Conservation (phyloP, 2,797 vertebrate species). For the Paratrypauchen microcephalus region DNA sequence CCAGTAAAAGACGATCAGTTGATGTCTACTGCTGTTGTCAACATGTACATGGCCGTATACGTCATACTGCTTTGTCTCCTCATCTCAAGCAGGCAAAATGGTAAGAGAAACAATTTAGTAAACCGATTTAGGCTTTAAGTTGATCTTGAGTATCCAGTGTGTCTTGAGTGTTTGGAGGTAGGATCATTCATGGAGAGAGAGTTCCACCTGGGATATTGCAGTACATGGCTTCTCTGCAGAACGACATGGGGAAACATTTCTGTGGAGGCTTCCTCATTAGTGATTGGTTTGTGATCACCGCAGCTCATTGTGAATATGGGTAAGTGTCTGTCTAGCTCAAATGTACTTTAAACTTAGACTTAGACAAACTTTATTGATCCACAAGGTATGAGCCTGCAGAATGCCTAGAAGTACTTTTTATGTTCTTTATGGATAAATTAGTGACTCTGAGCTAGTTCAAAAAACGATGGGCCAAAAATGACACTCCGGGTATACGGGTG, state of each 20-base stretch:
- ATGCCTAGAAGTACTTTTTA: too few relatives aligned
- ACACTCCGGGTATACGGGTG: too few relatives aligned
- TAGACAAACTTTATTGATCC: too few relatives aligned
- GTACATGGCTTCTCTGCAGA: conserved; percentile 70
- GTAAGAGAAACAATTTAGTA: background rate
- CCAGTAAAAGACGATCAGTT: background rate
- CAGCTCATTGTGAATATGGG: conserved; percentile 55
- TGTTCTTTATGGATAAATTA: too few relatives aligned
- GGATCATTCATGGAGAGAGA: conserved; percentile 35
- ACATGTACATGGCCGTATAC: conserved; percentile 11
- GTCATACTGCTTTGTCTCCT: background rate
- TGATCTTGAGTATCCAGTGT: background rate
- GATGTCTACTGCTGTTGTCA: background rate
- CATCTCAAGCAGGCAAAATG: background rate
- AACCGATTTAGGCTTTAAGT: background rate
- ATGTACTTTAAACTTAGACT: background rate
- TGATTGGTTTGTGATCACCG: conserved; percentile 61
- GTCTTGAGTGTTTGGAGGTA: conserved; percentile 24
- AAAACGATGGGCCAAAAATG: too few relatives aligned
- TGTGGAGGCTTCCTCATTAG: conserved; percentile 67
- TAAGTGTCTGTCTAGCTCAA: conserved; percentile 25
- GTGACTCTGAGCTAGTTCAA: too few relatives aligned
- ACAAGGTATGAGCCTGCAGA: too few relatives aligned
- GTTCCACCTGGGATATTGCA: conserved; percentile 18
- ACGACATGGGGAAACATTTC: background rate